Evolutionary conservation across 2,888 invertebrate species (phyloP).

Genomic region (Trachelus stipa): DNA sequence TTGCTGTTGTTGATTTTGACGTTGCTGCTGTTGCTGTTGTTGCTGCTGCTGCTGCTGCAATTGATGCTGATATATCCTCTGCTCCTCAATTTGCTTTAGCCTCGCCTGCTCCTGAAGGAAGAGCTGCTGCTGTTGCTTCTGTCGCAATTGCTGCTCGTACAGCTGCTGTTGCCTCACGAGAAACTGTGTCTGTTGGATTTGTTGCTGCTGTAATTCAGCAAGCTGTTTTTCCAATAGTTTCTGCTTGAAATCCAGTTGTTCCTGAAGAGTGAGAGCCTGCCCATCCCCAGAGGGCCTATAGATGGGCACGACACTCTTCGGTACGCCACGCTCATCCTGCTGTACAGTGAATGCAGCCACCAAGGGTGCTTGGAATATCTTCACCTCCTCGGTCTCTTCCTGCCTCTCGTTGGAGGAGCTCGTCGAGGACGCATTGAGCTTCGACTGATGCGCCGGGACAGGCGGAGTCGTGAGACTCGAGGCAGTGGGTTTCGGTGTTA

Average conservation of each 20-base stretch:
- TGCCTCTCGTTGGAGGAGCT: conserved; percentile 68
- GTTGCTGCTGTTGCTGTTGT: conserved; percentile 40
- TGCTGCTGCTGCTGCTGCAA: conserved; percentile 53
- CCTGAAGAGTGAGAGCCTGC: conserved; percentile 60
- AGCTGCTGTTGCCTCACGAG: conserved; percentile 75
- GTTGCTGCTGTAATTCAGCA: conserved; percentile 74
- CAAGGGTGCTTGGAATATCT: conserved; percentile 84
- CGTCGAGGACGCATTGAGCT: conserved; percentile 12
- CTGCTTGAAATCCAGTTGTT: conserved; percentile 75
- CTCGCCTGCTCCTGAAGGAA: conserved; percentile 53
- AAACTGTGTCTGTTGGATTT: conserved; percentile 77
- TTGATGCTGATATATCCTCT: conserved; percentile 61
- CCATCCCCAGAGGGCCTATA: conserved; percentile 68
- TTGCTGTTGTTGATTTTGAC: conserved; percentile 38
- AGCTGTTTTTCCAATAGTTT: conserved; percentile 78
- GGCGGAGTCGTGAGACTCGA: conserved; percentile 25
- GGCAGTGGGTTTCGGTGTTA: conserved; percentile 52
- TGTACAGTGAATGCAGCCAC: conserved; percentile 89
- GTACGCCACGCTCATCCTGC: conserved; percentile 82
- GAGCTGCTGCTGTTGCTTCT: conserved; percentile 58
- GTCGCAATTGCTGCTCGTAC: conserved; percentile 68
- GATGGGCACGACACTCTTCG: conserved; percentile 82
- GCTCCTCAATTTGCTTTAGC: conserved; percentile 62
- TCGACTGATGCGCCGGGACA: conserved; percentile 1
- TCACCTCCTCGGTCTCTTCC: conserved; percentile 72